Evolutionary conservation across 30 jellyfish, hydroid and myxozoan genomes (phyloP).

Genomic region (Cassiopea xamachana): DNA sequence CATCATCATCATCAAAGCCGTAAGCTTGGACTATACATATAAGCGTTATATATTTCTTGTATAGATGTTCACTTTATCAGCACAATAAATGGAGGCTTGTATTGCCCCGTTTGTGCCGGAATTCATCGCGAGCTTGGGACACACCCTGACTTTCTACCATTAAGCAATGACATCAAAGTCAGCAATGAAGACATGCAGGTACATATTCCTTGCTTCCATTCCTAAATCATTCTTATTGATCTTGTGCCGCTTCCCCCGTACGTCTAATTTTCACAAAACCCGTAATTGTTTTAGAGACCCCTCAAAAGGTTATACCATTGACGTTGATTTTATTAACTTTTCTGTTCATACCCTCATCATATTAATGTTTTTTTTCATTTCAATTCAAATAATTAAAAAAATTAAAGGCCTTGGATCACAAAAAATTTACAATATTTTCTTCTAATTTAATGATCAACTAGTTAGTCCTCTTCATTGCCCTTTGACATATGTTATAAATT

Average conservation of each 20-base stretch:
- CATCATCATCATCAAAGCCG: neutral
- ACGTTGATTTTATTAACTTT: too few relatives aligned
- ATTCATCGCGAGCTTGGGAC: conserved; percentile 72
- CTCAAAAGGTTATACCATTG: neutral
- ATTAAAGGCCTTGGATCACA: too few relatives aligned
- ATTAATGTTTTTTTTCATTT: too few relatives aligned
- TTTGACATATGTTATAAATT: too few relatives aligned
- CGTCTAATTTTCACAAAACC: neutral
- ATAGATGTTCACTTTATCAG: conserved; percentile 60
- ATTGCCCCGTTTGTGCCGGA: conserved; percentile 77
- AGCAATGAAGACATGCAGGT: conserved; percentile 78
- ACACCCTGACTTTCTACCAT: conserved; percentile 54
- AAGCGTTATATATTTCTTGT: neutral
- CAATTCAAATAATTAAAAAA: too few relatives aligned
- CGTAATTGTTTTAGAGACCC: neutral
- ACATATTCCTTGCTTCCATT: neutral
- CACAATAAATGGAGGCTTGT: conserved; percentile 75
- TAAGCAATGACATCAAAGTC: conserved; percentile 43
- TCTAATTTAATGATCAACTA: too few relatives aligned
- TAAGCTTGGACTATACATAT: neutral
- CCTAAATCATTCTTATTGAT: neutral
- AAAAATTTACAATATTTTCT: too few relatives aligned
- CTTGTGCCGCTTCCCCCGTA: neutral
- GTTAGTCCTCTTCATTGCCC: too few relatives aligned
- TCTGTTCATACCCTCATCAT: too few relatives aligned